Base-by-base conservation (phyloP, 2,113 vertebrate genomes). In the Colossoma macropomum region DNA sequence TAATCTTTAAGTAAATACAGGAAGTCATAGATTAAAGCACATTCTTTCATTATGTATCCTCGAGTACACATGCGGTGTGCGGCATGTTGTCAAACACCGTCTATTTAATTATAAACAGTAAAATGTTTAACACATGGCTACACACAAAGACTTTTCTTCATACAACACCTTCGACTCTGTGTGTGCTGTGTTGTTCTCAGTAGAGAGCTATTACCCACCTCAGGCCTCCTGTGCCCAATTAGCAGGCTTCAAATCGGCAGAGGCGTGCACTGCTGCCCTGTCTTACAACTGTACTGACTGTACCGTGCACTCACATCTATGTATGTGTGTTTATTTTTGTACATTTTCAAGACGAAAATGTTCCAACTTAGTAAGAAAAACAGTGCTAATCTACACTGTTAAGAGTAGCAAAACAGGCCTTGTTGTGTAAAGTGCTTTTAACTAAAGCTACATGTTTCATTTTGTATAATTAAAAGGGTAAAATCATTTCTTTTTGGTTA, bases 101-200 rank as follows among this genome's bases (percentile, higher is more conserved):
- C 69, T 63, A 82, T 88, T 86, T 84, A 84, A 88, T 86, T 88
- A 84, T 82, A 86, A 88, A 88, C 87, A 88, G 56, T 79, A 70
- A 41, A 82, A 70, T 84, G 73, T 83, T 88, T 88, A 84, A 84
- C 87, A 86, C 87, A 84, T 84, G 72, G 65, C 45, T 84, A 84
- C 80, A 85, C 85, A 77, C 81, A 83, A 75, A 78, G 78, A 69
- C 74, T 70, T 27, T 77, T 82, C 70, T 83, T 71, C 27, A 69
- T 87, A 72, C 80, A 77, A 66, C 74, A 81, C 72, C 85, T 79
- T 41, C 25, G 75, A 59, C 80, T 82, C 68, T 68, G 77, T 45
- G 77, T 45, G 38, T 34, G 79, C 87, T 75, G 83, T 88, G 83
- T 88, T 86, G 86, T 73, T 84, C 84, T 83, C 82, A 50, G 84